A percentile compares a stretch with the other conserved stretches of the same genome.
Evolutionary conservation across 2,888 invertebrate genomes (phyloP).

Genomic region (Protonemura montana): DNA sequence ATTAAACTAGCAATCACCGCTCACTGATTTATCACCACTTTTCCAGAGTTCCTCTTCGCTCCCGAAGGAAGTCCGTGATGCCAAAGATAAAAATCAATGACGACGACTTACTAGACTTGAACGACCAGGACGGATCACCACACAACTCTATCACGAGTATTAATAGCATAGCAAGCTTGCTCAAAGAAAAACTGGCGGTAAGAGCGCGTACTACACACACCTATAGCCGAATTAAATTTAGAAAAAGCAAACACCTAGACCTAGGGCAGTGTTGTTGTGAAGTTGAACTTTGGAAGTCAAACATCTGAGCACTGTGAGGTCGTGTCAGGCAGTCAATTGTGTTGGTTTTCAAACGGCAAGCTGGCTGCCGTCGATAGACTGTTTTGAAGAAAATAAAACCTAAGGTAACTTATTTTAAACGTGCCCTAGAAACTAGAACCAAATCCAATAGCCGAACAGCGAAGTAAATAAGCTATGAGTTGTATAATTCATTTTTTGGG

Average conservation of each 20-base stretch:
- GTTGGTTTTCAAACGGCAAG: no score
- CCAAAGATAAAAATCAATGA: conserved; percentile 61
- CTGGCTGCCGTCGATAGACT: no score
- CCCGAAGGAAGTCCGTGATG: conserved; percentile 69
- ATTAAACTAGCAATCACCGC: no score
- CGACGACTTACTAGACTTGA: conserved; percentile 63
- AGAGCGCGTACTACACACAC: conserved; percentile 46
- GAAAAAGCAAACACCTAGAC: not conserved
- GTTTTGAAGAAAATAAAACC: not conserved
- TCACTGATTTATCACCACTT: not conserved
- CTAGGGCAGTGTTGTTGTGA: not conserved
- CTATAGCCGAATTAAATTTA: conserved; percentile 1
- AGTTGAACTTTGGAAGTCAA: conserved; percentile 1
- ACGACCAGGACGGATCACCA: conserved; percentile 69
- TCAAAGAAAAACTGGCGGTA: conserved; percentile 84
- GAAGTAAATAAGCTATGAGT: no score
- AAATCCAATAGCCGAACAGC: no score
- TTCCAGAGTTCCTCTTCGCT: conserved; percentile 43
- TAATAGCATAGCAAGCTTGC: conserved; percentile 82
- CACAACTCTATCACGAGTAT: conserved; percentile 84
- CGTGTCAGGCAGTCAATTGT: not conserved
- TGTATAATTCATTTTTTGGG: no score
- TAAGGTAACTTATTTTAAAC: not conserved
- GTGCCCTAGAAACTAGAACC: no score
- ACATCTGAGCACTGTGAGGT: not conserved